These are phyloP conservation scores for Erebia aethiops DNA, from an alignment of 2,888 invertebrate genomes.

Conservation along the genomic window DNA sequence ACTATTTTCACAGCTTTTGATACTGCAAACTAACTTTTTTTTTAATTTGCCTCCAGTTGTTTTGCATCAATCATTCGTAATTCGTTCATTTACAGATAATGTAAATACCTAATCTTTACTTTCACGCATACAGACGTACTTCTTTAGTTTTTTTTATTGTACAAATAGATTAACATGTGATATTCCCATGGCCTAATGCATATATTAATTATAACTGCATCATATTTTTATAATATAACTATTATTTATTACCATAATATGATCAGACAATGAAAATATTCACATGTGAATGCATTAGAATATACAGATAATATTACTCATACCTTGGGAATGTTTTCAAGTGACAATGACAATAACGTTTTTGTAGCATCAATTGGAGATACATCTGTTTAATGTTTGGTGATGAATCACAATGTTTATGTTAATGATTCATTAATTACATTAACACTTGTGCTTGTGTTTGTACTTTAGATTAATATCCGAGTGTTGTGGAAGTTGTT, in stretches of 20 bases:
- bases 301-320: constrained; percentile 42
- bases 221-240: not conserved
- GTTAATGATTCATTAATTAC: constrained; percentile 47
- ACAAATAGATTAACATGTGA: not conserved
- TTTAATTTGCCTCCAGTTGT: too few relatives aligned
- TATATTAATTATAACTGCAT: not conserved
- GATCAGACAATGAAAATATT: constrained; percentile 14
- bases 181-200: not conserved
- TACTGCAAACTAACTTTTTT: too few relatives aligned
- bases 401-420: constrained; percentile 43
- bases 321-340: constrained; percentile 45
- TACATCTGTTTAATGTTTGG: constrained; percentile 47
- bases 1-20: too few relatives aligned
- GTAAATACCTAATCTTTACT: too few relatives aligned
- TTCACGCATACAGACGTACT: not conserved
- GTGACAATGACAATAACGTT: constrained; percentile 38
- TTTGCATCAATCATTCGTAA: too few relatives aligned
- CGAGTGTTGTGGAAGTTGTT: constrained; percentile 5
- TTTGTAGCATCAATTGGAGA: constrained; percentile 38
- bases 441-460: constrained; percentile 37
- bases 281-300: constrained; percentile 22
- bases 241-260: constrained; percentile 5
- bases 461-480: constrained; percentile 38
- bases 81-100: too few relatives aligned
- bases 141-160: not conserved